phyloP scores from a whole-genome alignment of 2,888 invertebrate genomes.

The Phortica magna region DNA sequence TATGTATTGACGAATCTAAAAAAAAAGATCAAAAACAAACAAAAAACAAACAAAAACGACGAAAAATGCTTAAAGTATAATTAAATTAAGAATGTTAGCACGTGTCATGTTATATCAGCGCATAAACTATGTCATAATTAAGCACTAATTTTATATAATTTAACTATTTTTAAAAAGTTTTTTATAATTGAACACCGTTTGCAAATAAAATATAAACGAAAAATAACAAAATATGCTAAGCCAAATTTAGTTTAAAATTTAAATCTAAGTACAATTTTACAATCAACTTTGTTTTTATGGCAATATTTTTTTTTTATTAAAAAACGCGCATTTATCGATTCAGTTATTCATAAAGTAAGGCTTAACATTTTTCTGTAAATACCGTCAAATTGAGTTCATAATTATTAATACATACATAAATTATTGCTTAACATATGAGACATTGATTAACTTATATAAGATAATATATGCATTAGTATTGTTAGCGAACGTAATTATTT shows the following conservation, averaged over 20 bases:
- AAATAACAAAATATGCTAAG: constrained; percentile 53
- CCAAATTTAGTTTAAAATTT: constrained; percentile 60
- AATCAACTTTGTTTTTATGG: neutral
- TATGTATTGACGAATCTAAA: constrained; percentile 16
- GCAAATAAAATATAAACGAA: constrained; percentile 32
- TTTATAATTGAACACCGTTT: neutral
- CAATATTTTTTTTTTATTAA: neutral
- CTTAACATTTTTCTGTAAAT: neutral
- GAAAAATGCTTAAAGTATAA: neutral
- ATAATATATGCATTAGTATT: constrained; percentile 48
- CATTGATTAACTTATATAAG: neutral
- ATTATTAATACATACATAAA: neutral
- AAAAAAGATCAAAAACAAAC: constrained; percentile 5
- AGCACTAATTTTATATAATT: neutral
- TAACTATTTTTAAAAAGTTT: neutral
- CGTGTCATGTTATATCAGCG: constrained; percentile 37
- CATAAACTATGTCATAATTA: constrained; percentile 46
- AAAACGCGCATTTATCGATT: neutral
- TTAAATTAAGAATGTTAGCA: constrained; percentile 1
- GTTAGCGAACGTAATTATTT: constrained; percentile 68
- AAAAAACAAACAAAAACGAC: neutral
- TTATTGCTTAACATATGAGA: constrained; percentile 5
- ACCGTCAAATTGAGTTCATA: neutral
- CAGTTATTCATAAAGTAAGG: neutral
- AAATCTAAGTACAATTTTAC: constrained; percentile 36